Evolutionary conservation across 1,140 invertebrate species (phyloP).

Genomic region (Apis florea): DNA sequence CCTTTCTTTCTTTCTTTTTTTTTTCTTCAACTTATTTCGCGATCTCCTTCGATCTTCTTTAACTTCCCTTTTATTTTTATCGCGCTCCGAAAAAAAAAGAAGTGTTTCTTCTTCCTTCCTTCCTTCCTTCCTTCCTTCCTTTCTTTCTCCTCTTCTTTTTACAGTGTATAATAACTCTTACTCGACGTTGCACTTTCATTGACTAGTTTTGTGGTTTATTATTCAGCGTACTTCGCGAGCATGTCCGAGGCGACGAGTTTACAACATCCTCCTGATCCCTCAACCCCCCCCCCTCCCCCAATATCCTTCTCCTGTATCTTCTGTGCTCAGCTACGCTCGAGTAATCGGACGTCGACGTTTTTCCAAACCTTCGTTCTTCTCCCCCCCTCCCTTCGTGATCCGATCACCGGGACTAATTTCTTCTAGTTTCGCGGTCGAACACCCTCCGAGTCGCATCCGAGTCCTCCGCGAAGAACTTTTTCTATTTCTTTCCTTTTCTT

Average conservation of each 20-base stretch:
- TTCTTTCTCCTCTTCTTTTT: not conserved
- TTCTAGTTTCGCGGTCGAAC: slow-evolving; percentile 18
- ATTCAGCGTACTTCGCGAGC: slow-evolving; percentile 57
- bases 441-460: not conserved
- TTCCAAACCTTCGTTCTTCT: slow-evolving; percentile 3
- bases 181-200: slow-evolving; percentile 80
- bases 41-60: slow-evolving; percentile 27
- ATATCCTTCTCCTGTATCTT: not conserved
- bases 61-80: slow-evolving; percentile 31
- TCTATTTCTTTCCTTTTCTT: too few species aligned
- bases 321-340: slow-evolving; percentile 11
- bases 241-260: slow-evolving; percentile 39
- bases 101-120: not conserved
- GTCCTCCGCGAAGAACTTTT: not conserved
- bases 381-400: slow-evolving; percentile 5
- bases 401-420: slow-evolving; percentile 39
- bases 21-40: slow-evolving; percentile 22
- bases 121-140: not conserved
- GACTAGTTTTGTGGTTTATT: slow-evolving; percentile 80
- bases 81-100: slow-evolving; percentile 44
- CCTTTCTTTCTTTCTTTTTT: not conserved
- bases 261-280: not conserved
- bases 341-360: slow-evolving; percentile 40
- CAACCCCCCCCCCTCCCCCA: too few species aligned
- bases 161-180: slow-evolving; percentile 72